phyloP scores from a whole-genome alignment of 2,888 invertebrate species.

The Athalia cordata region DNA sequence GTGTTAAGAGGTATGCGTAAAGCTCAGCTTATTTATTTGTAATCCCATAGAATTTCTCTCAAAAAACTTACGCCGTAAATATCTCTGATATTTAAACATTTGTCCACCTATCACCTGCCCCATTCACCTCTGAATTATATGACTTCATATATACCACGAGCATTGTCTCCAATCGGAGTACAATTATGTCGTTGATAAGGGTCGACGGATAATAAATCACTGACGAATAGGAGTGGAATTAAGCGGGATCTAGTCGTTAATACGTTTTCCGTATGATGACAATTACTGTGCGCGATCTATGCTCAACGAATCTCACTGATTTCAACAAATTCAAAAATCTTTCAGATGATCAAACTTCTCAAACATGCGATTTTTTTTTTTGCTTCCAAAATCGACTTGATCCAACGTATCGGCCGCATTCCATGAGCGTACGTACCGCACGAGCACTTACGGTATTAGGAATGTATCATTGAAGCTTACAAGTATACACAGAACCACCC shows the following conservation, averaged over 20 bases:
- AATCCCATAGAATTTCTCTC: not conserved
- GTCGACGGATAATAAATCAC: constrained; percentile 39
- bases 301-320: not conserved
- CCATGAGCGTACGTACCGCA: not conserved
- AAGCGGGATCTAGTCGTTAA: constrained; percentile 12
- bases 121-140: constrained; percentile 25
- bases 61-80: constrained; percentile 3
- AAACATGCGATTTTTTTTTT: too few relatives aligned
- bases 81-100: constrained; percentile 25
- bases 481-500: not conserved
- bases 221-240: constrained; percentile 10
- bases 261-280: constrained; percentile 18
- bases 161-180: constrained; percentile 36
- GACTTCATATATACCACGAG: not conserved
- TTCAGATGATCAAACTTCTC: too few relatives aligned
- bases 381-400: constrained; percentile 7
- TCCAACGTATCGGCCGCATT: not conserved
- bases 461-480: constrained; percentile 37
- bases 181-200: constrained; percentile 18
- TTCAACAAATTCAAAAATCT: too few relatives aligned
- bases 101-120: constrained; percentile 21
- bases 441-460: constrained; percentile 37
- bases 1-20: too few relatives aligned
- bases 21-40: not conserved
- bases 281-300: constrained; percentile 5